Evolutionary conservation across 2,888 invertebrate species (phyloP), one percentile per base, ranked within the genome.

Genomic region (Cephalotes varians): DNA sequence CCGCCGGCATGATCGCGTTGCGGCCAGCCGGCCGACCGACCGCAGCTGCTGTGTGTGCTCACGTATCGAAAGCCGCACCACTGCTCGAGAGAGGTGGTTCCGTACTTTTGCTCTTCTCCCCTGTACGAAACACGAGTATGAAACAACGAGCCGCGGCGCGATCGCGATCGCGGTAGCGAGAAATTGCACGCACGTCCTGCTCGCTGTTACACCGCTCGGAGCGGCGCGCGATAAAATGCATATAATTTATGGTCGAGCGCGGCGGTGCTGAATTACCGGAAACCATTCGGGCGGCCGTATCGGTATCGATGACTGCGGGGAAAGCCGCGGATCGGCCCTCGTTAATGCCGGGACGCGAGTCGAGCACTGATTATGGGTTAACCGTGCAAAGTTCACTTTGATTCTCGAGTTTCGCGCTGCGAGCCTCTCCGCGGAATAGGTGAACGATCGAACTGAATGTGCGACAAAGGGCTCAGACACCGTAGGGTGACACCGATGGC

Each of bases 191-290:
- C 54, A 15, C 54, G 44, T 62, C 47, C 25, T 44, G 25, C 58
- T 47, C 25, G 51, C 21, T 25, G 51, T 40, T 65, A 47, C 47
- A 79, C 51, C 56, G 80, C 76, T 83, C 62, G 28, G 18, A 67
- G 62, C 86, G 49, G 74, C 64, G 49, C 76, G 79, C 84, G 79
- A 86, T 85, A 84, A 86, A 86, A 84, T 67, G 84, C 86, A 72
- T 67, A 84, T 86, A 86, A 86, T 84, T 86, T 74, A 56, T 44
- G 77, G 73, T 64, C 54, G 71, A 71, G 44, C 77, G 28, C 77
- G 31, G 72, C 81, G 47, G 62, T 73, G 64, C 79, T 51, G 84
- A 77, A 86, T 86, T 86, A 86, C 81, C 72, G 79, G 71, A 80
- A 86, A 84, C 67, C 81, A 44, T 83, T 71, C 77, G 67, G 72